Evolutionary conservation across 2,888 invertebrate genomes (phyloP).

Genomic region (Terebella lapidaria): DNA sequence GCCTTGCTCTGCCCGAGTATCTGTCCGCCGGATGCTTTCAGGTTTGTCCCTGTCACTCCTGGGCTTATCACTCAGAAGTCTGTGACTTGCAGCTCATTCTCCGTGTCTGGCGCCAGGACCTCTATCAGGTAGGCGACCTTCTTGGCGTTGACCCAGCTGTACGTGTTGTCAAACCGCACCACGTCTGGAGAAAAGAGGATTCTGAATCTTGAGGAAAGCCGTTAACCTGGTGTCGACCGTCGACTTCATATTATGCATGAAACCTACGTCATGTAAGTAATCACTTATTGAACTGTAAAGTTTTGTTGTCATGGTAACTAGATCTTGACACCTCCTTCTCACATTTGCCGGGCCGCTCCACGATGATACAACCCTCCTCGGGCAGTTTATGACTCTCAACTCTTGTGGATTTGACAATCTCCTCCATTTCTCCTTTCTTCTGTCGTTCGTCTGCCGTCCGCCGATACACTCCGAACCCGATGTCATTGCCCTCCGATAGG

Average conservation of each 20-base stretch:
- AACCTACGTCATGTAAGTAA: no score
- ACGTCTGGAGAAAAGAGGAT: no score
- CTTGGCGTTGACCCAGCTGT: slow-evolving; percentile 23
- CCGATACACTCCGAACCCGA: slow-evolving; percentile 74
- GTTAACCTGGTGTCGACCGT: no score
- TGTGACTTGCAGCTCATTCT: slow-evolving; percentile 1
- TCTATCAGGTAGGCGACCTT: slow-evolving; percentile 18
- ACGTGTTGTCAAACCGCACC: slow-evolving; percentile 21
- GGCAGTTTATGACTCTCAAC: slow-evolving; percentile 73
- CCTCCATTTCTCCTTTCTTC: slow-evolving; percentile 19
- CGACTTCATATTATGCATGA: no score
- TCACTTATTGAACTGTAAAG: no score
- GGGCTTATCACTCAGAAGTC: no score
- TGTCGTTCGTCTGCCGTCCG: slow-evolving; percentile 16
- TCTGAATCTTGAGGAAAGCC: no score
- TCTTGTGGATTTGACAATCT: slow-evolving; percentile 65
- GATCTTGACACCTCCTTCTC: no score
- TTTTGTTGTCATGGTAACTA: no score
- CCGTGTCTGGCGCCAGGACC: slow-evolving; percentile 10
- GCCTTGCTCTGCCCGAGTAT: no score
- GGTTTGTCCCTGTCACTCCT: no score
- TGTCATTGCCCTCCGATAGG: slow-evolving; percentile 78
- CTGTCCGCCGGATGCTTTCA: no score
- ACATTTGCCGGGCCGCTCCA: slow-evolving; percentile 13
- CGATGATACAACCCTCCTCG: slow-evolving; percentile 63